Evolutionary conservation across 2,888 invertebrate species (phyloP).

Genomic region (Trissoscelio sp.): DNA sequence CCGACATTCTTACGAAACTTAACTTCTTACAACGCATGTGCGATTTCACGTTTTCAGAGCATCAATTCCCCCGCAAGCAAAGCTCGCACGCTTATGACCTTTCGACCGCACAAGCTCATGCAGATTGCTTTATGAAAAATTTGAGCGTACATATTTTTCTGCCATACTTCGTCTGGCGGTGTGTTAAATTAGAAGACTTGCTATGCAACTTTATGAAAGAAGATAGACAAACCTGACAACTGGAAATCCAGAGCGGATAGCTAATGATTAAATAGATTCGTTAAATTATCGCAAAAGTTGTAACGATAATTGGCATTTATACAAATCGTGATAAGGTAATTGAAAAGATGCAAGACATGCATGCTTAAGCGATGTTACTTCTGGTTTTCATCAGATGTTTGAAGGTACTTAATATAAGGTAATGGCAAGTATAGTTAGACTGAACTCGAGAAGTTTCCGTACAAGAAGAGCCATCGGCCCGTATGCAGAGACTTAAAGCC

Average conservation of each 20-base stretch:
- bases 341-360: neutral
- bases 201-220: neutral
- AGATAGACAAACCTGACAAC: neutral
- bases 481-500: constrained; percentile 50
- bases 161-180: neutral
- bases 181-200: constrained; percentile 14
- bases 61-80: constrained; percentile 9
- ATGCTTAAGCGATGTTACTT: constrained; percentile 4
- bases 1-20: neutral
- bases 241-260: neutral
- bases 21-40: neutral
- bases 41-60: constrained; percentile 1
- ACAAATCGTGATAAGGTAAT: constrained; percentile 8
- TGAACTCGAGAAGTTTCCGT: constrained; percentile 43
- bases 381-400: constrained; percentile 38
- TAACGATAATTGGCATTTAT: constrained; percentile 7
- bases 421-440: constrained; percentile 46
- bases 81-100: neutral
- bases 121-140: constrained; percentile 14
- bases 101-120: neutral
- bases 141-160: neutral
- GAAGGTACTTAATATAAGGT: constrained; percentile 32
- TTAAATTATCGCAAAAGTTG: neutral
- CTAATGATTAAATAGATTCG: neutral
- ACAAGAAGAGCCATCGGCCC: constrained; percentile 48